A percentile compares a stretch with the other conserved stretches of the same genome.
Evolutionary conservation across 2,113 vertebrate species (phyloP).

Genomic region (Tragelaphus scriptus): DNA sequence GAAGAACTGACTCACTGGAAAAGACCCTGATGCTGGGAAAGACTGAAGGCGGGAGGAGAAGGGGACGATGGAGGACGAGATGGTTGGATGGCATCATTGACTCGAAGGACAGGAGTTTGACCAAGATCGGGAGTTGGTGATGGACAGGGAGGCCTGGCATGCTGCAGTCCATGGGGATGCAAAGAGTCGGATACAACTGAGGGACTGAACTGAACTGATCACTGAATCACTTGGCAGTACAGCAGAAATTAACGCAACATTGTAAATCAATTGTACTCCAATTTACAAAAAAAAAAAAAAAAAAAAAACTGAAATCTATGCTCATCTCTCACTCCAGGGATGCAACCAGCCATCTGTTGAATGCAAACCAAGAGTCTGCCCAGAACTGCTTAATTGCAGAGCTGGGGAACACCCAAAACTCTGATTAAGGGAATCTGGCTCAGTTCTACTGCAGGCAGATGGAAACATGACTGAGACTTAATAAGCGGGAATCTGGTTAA

Average conservation of each 20-base stretch:
- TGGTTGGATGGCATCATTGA: background rate
- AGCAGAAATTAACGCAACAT: background rate
- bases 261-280: background rate
- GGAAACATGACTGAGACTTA: background rate
- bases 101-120: background rate
- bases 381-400: background rate
- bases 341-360: background rate
- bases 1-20: background rate
- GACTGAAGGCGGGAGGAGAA: background rate
- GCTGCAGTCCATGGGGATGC: background rate
- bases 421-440: background rate
- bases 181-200: background rate
- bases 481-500: background rate
- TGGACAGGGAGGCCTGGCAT: background rate
- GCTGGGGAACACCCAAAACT: background rate
- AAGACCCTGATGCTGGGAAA: background rate
- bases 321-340: background rate
- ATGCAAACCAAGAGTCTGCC: background rate
- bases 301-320: background rate
- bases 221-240: background rate
- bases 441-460: background rate
- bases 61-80: background rate
- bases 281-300: rapidly evolving
- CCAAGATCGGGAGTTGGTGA: background rate
- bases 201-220: background rate